A percentile compares a stretch with the other conserved stretches of the same genome.
Evolutionary conservation across 1,140 invertebrate species (phyloP).

Genomic region (Dinothrombium tinctorium): DNA sequence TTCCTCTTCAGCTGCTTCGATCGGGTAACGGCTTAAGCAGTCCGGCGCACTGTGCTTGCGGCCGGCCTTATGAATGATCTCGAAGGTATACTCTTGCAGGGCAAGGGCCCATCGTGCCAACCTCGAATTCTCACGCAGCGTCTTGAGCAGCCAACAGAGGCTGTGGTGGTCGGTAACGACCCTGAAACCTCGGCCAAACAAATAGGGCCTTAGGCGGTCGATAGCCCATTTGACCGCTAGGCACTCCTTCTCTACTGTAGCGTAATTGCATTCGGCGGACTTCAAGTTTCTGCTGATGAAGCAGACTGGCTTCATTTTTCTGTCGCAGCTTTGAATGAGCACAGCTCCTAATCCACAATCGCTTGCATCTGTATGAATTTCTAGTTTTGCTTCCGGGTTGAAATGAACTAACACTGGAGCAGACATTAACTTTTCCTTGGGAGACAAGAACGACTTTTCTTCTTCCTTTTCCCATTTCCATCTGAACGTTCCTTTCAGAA

Average conservation of each 20-base stretch:
- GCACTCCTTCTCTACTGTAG: no score
- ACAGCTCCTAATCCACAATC: neutral
- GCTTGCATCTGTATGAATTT: no score
- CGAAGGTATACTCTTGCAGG: conserved; percentile 12
- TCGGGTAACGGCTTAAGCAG: neutral
- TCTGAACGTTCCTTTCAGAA: neutral
- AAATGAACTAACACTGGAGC: no score
- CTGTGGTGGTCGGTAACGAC: neutral
- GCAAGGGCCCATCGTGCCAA: conserved; percentile 13
- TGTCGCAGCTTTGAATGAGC: neutral
- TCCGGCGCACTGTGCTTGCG: conserved; percentile 3
- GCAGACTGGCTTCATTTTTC: neutral
- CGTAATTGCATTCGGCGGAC: neutral
- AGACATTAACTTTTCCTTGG: no score
- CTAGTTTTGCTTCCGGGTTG: neutral
- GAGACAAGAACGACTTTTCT: no score
- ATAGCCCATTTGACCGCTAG: neutral
- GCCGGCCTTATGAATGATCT: conserved; percentile 9
- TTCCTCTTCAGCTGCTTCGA: no score
- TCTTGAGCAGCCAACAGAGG: no score
- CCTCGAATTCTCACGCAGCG: no score
- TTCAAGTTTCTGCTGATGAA: neutral
- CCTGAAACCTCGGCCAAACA: no score
- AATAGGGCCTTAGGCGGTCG: neutral
- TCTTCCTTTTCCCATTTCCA: no score